Base-by-base conservation (phyloP, 2,113 vertebrate species). In the Macrotus californicus region DNA sequence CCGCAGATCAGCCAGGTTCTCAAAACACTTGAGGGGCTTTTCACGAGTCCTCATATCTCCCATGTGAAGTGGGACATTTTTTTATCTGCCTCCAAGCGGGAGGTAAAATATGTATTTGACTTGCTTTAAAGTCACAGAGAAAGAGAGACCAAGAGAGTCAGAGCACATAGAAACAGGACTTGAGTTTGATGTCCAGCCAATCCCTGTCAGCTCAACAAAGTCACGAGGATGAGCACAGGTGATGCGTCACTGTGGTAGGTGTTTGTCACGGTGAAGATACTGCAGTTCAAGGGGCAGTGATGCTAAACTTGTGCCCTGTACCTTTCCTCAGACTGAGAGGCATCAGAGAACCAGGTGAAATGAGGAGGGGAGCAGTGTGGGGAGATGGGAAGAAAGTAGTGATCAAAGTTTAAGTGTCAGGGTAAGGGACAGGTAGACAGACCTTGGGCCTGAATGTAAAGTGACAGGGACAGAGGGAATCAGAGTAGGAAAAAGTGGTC, bases 31-130 rank as follows among this genome's bases (percentile, higher is more conserved):
- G 34, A 31, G 52, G 50, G 75, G 56, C 22, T 88, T 85, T n/a
- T 34, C 84, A 61, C 29, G 56, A 52, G 0, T 91, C 70, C 19
- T 79, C 72, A 67, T 26, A 89, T 86, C 36, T 69, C 54, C 36
- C 72, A 59, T 93, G 12, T 82, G 83, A 94, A 89, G 34, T 67
- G 19, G 84, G 54, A 93, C 48, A n/a, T 79, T 80, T 92, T 92
- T 92, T 82, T 12, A 73, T 76, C 80, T 75, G 29, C 22, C 34
- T 69, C 61, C 16, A 66, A 67, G n/a, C 31, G 34, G 46, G 7
- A 79, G 31, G 87, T 31, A 48, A 70, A 83, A 76, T n/a, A 86
- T 91, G 81, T 76, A n/a, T 66, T 56, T 83, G 86, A 67, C 31
- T 59, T 82, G 21, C 41, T 91, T 91, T 64, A 50, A 79, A 22